Conservation (phyloP, 2,113 vertebrate species). For the Phaethornis superciliosus region DNA sequence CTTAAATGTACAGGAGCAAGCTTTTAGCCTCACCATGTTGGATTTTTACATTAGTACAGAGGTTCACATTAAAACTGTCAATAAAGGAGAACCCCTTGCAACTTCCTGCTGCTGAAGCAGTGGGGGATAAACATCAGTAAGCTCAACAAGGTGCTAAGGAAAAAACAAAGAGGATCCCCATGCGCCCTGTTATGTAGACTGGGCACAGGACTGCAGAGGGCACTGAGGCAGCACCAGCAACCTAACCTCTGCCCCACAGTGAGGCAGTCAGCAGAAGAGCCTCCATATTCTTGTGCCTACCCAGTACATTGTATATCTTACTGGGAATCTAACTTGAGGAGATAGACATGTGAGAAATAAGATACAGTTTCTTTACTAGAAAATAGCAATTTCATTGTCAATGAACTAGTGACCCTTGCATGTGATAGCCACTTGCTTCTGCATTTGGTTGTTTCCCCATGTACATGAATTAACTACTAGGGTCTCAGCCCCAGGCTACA, state of each 20-base stretch:
- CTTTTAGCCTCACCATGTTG: not conserved
- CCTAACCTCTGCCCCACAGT: not conserved
- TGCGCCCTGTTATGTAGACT: not conserved
- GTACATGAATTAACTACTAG: not conserved
- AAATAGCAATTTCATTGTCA: not conserved
- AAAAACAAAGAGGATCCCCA: not conserved
- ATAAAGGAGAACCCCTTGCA: not conserved
- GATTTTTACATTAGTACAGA: not conserved
- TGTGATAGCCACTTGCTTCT: not conserved
- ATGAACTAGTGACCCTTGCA: not conserved
- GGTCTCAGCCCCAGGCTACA: not conserved
- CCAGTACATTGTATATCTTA: rapidly evolving
- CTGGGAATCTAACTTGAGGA: not conserved
- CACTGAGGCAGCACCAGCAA: not conserved
- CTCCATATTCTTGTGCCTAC: not conserved
- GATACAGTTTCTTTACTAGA: not conserved
- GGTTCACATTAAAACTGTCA: not conserved
- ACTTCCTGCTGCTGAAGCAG: not conserved
- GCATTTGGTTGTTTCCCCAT: not conserved
- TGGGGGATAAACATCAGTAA: not conserved
- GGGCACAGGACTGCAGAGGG: not conserved
- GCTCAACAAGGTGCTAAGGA: not conserved
- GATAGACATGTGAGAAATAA: not conserved
- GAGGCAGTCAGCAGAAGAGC: not conserved
- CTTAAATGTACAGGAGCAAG: not conserved